Conservation (phyloP, 2,797 vertebrate genomes). For the Schizopygopsis malacanthus region DNA sequence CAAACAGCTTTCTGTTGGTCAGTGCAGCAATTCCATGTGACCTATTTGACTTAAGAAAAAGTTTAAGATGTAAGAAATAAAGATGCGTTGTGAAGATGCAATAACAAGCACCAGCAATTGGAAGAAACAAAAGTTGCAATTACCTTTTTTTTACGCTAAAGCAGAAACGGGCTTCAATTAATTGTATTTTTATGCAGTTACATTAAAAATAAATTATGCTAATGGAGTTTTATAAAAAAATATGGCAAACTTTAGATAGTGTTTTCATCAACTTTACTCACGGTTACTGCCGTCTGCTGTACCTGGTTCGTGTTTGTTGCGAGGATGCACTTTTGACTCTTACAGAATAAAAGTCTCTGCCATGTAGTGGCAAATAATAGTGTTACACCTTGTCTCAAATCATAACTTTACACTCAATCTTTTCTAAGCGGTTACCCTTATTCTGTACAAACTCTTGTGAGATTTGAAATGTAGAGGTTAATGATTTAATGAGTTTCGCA, state of each 20-base stretch:
- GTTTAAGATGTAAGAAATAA: not conserved
- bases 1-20: not conserved
- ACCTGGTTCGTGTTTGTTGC: not conserved
- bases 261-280: not conserved
- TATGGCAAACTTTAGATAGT: not conserved
- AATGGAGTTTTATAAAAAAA: not conserved
- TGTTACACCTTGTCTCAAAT: not conserved
- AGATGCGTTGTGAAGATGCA: not conserved
- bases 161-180: not conserved
- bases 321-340: not conserved
- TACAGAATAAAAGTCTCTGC: no score
- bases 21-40: not conserved
- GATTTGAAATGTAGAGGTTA: not conserved
- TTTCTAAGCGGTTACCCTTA: no score
- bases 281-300: not conserved
- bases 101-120: not conserved
- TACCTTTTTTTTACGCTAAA: not conserved
- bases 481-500: not conserved
- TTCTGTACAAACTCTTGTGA: not conserved
- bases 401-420: no score
- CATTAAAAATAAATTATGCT: not conserved
- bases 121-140: not conserved
- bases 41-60: not conserved
- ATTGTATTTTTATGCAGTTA: not conserved
- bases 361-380: not conserved